Base-by-base conservation (phyloP, 92 coral and sea anemone genomes). In the Palythoa grandiflora region DNA sequence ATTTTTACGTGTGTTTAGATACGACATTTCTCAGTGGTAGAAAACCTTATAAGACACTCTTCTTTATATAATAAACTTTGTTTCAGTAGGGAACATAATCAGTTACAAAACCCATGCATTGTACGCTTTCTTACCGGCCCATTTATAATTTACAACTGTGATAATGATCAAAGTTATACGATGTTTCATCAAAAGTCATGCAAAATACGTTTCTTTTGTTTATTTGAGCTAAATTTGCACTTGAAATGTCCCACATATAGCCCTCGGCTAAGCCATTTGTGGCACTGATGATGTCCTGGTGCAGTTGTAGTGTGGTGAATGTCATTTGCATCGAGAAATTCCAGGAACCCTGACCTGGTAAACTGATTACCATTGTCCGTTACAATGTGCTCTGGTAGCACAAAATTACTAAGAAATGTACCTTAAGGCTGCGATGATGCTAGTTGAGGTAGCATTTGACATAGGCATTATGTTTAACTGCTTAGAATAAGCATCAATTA, bases 351-450 rank as follows among this genome's bases (percentile, higher is more conserved):
- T 11, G 78, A 83, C 68, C 88, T 87, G 47, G 85, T 87, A 38
- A 91, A 84, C 12, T 73, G 79, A 74, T 68, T 83, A 12, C 89
- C 86, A 38, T 87, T 87, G 35, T 88, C 94, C 2, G 89, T 68
- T 12, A 91, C 92, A 28, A 91, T 21, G 84, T 85, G 92, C 61
- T 91, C 87, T 6, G 78, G 0, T 28, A 28, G 90, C 70, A 84
- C 89, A 50, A 91, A 91, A 72, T 55, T 52, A 54, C 89, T 89
- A 37, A 87, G 0, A 75, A 14, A 75, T 38, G 39, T 79, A 77
- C 35, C 89, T 39, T 38, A 17, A 1, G 0, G 77, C 51, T 0
- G 51, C 52, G 10, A 36, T 72, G n/a, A 51, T 72, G 36, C 0
- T 72, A 3, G 77, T 3, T 4, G 77, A 72, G 51, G 51, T n/a